Conservation (phyloP, 2,797 vertebrate genomes). For the Spondyliosoma cantharus region DNA sequence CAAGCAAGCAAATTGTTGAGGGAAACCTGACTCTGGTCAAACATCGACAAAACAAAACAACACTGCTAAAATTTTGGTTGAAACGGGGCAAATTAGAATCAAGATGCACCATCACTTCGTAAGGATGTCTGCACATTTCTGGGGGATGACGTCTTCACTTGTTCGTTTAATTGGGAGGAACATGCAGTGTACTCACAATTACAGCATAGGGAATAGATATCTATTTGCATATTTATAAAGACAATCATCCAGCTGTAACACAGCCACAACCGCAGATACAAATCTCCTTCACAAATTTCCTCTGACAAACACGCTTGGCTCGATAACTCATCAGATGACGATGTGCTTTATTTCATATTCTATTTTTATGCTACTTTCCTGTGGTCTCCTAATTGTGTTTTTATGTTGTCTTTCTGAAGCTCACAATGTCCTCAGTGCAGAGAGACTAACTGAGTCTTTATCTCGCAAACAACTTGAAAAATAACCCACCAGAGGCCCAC, state of each 20-base stretch:
- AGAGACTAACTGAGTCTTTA: conserved; percentile 21
- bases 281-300: not conserved
- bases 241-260: conserved; percentile 34
- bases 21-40: not conserved
- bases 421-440: not conserved
- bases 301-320: conserved; percentile 9
- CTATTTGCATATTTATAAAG: conserved; percentile 54
- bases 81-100: not conserved
- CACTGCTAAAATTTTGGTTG: not conserved
- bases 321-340: not conserved
- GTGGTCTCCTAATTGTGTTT: not conserved
- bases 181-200: conserved; percentile 33
- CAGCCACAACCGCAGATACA: conserved; percentile 21
- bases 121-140: conserved; percentile 32
- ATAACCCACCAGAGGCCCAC: conserved; percentile 22
- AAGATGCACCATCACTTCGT: no score
- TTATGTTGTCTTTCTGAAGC: not conserved
- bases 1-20: no score
- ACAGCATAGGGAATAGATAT: conserved; percentile 35
- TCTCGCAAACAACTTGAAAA: conserved; percentile 20
- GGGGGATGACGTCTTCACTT: conserved; percentile 28
- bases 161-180: conserved; percentile 44
- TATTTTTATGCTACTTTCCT: not conserved
- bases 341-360: conserved; percentile 8
- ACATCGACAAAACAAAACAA: conserved; percentile 1